Percentiles rank a stretch among this genome's conserved stretches.
Evolutionary conservation across 2,797 vertebrate genomes (phyloP).

Genomic region (Chloroceryle inda): DNA sequence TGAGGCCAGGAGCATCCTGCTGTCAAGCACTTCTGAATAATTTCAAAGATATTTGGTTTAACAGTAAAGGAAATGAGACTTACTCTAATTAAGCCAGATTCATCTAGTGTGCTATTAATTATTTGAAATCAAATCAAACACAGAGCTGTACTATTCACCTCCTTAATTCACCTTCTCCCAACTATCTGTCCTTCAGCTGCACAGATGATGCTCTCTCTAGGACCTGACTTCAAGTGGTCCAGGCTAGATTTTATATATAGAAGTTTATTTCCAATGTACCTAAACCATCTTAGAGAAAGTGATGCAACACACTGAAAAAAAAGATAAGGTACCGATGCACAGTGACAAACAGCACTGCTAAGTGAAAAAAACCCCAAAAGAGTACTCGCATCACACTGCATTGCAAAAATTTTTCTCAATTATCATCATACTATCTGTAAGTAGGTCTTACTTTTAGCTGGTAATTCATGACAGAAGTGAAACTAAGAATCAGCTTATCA

Average conservation of each 20-base stretch:
- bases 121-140: conserved; percentile 20
- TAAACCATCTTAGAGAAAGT: neutral
- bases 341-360: neutral
- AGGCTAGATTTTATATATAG: neutral
- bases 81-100: conserved; percentile 24
- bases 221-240: neutral
- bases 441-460: neutral
- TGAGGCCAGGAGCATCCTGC: neutral
- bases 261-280: neutral
- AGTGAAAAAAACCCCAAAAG: neutral
- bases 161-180: neutral
- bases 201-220: neutral
- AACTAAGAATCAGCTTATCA: neutral
- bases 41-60: conserved; percentile 8
- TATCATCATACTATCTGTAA: neutral
- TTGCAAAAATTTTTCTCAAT: neutral
- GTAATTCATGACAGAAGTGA: neutral
- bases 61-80: neutral
- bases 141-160: neutral
- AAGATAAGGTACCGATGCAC: neutral
- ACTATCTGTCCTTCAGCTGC: rapidly evolving
- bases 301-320: neutral
- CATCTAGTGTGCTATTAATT: neutral
- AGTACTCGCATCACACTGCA: neutral
- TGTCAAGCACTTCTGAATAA: conserved; percentile 12